A percentile compares a stretch with the other conserved stretches of the same genome.
Evolutionary conservation across 2,888 invertebrate species (phyloP).

Genomic region (Epinotia brunnichana): DNA sequence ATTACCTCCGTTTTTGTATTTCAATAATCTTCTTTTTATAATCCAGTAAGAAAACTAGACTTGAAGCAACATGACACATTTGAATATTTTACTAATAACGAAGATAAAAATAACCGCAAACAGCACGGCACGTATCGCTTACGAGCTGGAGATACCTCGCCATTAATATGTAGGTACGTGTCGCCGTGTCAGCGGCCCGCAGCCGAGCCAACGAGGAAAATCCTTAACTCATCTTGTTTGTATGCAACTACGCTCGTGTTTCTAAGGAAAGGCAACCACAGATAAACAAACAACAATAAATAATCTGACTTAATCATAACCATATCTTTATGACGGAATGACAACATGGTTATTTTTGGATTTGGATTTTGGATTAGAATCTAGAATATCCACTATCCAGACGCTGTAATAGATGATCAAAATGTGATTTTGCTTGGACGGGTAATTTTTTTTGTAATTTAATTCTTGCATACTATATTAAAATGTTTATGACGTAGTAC

Average conservation of each 20-base stretch:
- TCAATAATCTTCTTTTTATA: background rate
- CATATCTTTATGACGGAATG: conserved; percentile 17
- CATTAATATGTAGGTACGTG: conserved; percentile 57
- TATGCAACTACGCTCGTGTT: conserved; percentile 55
- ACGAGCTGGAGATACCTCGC: conserved; percentile 52
- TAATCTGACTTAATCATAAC: conserved; percentile 45
- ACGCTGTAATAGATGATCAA: conserved; percentile 1
- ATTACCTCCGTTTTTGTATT: no score
- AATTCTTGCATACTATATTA: conserved; percentile 44
- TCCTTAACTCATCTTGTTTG: conserved; percentile 70
- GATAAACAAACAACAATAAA: conserved; percentile 57
- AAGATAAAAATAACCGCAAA: conserved; percentile 41
- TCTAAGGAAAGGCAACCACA: conserved; percentile 53
- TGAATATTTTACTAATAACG: conserved; percentile 39
- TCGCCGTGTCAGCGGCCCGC: conserved; percentile 52
- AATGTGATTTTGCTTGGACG: background rate
- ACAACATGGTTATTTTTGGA: conserved; percentile 24
- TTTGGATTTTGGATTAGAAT: background rate
- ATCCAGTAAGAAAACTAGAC: conserved; percentile 1
- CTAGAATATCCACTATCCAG: no score
- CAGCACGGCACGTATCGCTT: conserved; percentile 36
- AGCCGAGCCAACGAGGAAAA: conserved; percentile 67
- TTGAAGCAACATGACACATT: conserved; percentile 22
- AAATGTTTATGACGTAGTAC: conserved; percentile 45
- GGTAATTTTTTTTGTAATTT: conserved; percentile 23